Conservation (phyloP, 2,888 invertebrate genomes). For the Petrolisthes cinctipes region DNA sequence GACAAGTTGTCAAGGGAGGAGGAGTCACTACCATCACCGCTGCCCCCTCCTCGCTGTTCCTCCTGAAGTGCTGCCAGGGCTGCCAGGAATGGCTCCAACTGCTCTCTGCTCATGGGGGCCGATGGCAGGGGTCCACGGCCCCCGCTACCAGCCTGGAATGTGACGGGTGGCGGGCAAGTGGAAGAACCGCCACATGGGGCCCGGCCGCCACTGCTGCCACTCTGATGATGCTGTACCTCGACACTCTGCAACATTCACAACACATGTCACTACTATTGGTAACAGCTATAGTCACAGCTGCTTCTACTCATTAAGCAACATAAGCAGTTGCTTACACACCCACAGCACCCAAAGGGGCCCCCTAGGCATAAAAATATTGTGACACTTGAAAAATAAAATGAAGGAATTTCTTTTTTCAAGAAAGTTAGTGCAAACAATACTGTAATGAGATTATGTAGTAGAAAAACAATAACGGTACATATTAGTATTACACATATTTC, state of each 20-base stretch:
- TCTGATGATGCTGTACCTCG: conserved; percentile 63
- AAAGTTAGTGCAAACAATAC: too few relatives aligned
- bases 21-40: conserved; percentile 43
- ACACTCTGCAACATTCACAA: conserved; percentile 47
- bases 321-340: conserved; percentile 11
- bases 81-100: conserved; percentile 64
- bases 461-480: too few relatives aligned
- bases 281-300: conserved; percentile 2
- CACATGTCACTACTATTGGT: neutral
- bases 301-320: conserved; percentile 5
- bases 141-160: conserved; percentile 48
- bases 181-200: conserved; percentile 26
- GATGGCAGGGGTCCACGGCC: conserved; percentile 63
- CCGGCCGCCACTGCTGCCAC: conserved; percentile 30
- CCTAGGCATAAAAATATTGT: too few relatives aligned
- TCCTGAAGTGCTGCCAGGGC: conserved; percentile 61
- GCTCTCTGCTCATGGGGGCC: conserved; percentile 56
- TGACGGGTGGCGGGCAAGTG: conserved; percentile 48
- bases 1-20: conserved; percentile 57
- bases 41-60: conserved; percentile 40
- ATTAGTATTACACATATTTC: too few relatives aligned
- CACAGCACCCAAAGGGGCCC: neutral
- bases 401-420: too few relatives aligned
- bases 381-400: too few relatives aligned
- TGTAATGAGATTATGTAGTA: too few relatives aligned